Conservation (phyloP, 53 echinoderm and acorn worm genomes). For the Apostichopus leukothele region DNA sequence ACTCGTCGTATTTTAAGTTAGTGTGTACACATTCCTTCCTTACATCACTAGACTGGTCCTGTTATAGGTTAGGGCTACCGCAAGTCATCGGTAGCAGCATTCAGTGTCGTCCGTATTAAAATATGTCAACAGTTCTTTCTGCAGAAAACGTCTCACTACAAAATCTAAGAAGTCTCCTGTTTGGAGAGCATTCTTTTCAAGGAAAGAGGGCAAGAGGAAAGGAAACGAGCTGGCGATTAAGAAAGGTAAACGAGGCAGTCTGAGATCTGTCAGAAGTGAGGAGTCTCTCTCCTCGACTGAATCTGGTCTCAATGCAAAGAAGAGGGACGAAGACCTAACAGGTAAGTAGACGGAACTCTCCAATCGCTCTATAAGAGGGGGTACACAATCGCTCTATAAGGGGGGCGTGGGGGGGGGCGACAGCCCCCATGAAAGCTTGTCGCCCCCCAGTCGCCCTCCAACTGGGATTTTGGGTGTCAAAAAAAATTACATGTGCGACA, state of each 20-base stretch:
- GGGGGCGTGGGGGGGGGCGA: too few species aligned
- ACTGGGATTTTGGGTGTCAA: too few species aligned
- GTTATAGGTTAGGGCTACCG: not conserved
- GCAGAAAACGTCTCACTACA: constrained; percentile 36
- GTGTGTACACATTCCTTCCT: too few species aligned
- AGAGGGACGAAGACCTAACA: constrained; percentile 36
- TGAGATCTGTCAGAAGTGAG: constrained; percentile 86
- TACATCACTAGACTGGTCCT: too few species aligned
- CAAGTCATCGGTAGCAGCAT: not conserved
- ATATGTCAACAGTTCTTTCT: not conserved
- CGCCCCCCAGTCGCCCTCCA: too few species aligned
- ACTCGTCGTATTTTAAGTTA: not conserved
- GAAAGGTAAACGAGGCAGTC: constrained; percentile 60
- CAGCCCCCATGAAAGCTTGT: too few species aligned
- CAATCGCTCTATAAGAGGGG: too few species aligned
- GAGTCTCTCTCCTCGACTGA: constrained; percentile 78
- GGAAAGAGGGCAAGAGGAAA: constrained; percentile 78
- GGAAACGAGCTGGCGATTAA: constrained; percentile 24
- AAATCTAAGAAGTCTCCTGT: constrained; percentile 90
- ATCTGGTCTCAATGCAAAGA: constrained; percentile 43
- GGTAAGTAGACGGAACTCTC: constrained; percentile 9
- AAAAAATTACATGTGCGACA: too few species aligned
- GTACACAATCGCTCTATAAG: too few species aligned
- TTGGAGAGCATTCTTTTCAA: constrained; percentile 80
- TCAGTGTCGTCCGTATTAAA: not conserved